phyloP scores from a whole-genome alignment of 2,888 invertebrate genomes.

The Julus scanicus region DNA sequence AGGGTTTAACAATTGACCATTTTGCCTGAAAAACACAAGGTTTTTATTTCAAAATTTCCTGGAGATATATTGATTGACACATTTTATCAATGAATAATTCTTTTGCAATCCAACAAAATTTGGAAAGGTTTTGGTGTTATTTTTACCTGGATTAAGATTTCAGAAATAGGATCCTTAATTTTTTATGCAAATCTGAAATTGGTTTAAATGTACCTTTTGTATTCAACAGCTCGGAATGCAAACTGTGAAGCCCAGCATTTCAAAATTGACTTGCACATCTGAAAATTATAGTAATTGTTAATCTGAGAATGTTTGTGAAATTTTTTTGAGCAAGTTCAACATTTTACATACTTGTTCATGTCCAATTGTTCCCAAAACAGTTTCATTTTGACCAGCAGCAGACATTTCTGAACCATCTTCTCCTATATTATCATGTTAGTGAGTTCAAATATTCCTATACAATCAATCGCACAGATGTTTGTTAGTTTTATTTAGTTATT shows the following conservation, averaged over 20 bases:
- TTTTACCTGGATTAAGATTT: neutral
- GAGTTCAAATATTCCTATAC: neutral
- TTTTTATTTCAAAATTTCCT: neutral
- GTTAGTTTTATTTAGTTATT: neutral
- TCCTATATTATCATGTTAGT: slow-evolving; percentile 67
- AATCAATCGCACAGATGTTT: neutral
- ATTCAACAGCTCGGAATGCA: slow-evolving; percentile 79
- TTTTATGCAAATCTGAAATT: neutral
- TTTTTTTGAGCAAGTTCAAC: neutral
- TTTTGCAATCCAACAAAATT: too few species aligned
- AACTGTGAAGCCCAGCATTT: slow-evolving; percentile 87
- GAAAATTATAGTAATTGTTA: neutral
- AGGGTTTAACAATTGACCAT: slow-evolving; percentile 75
- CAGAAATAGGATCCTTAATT: neutral
- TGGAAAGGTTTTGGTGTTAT: too few species aligned
- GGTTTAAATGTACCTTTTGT: slow-evolving; percentile 72
- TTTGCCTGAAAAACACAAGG: slow-evolving; percentile 69
- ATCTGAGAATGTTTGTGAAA: neutral
- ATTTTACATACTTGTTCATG: slow-evolving; percentile 60
- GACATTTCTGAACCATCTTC: slow-evolving; percentile 84
- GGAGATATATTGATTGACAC: too few species aligned
- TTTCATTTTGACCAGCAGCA: slow-evolving; percentile 86
- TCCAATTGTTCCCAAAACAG: slow-evolving; percentile 76
- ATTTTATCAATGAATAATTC: too few species aligned
- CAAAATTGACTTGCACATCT: slow-evolving; percentile 69